Evolutionary conservation across 2,797 vertebrate genomes (phyloP), one percentile per base, ranked within the genome.

Genomic region (Sandelia bainsii): DNA sequence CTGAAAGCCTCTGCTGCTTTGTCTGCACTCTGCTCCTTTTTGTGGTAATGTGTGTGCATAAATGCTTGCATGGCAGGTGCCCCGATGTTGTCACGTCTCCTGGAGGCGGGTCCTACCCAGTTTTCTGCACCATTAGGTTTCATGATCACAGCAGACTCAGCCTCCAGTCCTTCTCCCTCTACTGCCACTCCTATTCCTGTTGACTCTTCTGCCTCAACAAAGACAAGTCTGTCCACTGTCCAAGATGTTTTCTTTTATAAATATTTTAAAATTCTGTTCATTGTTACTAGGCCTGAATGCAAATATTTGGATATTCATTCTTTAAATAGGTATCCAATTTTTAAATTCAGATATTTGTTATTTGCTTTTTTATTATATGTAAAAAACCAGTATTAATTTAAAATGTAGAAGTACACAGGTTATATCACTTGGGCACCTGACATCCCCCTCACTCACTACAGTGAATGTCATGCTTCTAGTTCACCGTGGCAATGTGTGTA

Each of bases 11-110:
- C 5, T 2, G 11, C 61, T 67, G 48, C 45, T 61, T 73, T 66
- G 37, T 52, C 52, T 32, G 39, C 11, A 20, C 51, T 32, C 27
- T 68, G 39, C 67, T 42, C 16, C 49, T 17, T n/a, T 32, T 27
- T 54, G 63, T 63, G 62, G 52, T 53, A 54, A 71, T 20, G 19
- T 64, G 16, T 63, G 3, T 83, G 52, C 20, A 20, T 79, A 85
- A 79, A 76, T 92, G 84, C 84, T 81, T 92, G 69, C 45, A 22
- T 58, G 69, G 52, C 81, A 98, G 98, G 98, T 95, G 96, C 97
- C 90, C 98, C 98, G 74, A 99, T 97, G 93, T 93, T 98, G 93
- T 99, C 97, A 86, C 97, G 97, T 94, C 96, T 99, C 92, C 94
- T 99, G 94, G 97, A 99, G 94, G 96, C 96, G 87, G 96, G 96